phyloP scores from a whole-genome alignment of 2,888 invertebrate species.

The Calameuta pallipes region DNA sequence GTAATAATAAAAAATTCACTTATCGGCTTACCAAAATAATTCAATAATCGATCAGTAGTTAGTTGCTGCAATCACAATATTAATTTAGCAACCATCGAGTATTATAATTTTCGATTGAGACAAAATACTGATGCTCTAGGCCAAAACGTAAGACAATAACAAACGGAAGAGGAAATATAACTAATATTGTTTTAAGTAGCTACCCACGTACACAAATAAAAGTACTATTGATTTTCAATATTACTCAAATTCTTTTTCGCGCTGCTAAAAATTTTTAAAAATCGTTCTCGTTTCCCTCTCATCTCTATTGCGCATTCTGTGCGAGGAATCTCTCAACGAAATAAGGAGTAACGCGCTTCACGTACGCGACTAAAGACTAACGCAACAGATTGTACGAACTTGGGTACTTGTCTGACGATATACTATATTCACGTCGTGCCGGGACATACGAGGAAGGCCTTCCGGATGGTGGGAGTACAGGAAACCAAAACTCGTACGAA shows the following conservation, averaged over 20 bases:
- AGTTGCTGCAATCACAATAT: neutral
- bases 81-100: neutral
- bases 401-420: conserved; percentile 28
- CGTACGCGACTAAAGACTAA: conserved; percentile 5
- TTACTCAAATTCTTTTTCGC: neutral
- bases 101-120: neutral
- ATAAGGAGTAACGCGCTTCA: neutral
- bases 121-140: neutral
- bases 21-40: neutral
- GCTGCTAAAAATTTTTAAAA: neutral
- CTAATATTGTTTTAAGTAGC: neutral
- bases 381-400: conserved; percentile 18
- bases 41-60: neutral
- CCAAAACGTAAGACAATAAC: neutral
- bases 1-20: neutral
- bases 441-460: conserved; percentile 37
- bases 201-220: neutral
- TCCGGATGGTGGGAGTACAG: conserved; percentile 39
- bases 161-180: neutral
- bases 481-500: conserved; percentile 34
- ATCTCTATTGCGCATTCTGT: no score
- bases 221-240: neutral
- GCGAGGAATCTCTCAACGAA: neutral
- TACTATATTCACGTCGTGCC: conserved; percentile 31
- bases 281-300: no score